phyloP scores from a whole-genome alignment of 2,113 vertebrate genomes.

The Lagopus leucura region DNA sequence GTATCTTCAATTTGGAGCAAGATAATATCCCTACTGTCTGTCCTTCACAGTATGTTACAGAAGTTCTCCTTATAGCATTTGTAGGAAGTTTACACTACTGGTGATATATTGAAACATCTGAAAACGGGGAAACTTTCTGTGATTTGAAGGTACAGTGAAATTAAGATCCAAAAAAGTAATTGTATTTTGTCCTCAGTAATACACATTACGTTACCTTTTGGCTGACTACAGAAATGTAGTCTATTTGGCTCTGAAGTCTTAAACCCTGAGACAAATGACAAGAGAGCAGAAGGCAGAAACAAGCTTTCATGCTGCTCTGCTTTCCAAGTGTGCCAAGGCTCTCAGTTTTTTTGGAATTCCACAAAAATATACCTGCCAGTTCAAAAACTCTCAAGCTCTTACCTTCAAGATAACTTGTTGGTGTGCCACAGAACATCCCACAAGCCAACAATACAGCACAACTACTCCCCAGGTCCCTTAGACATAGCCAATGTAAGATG shows the following conservation, averaged over 20 bases:
- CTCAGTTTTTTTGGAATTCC: neutral
- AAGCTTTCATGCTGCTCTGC: neutral
- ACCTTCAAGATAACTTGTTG: neutral
- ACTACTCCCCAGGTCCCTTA: neutral
- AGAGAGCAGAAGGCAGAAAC: neutral
- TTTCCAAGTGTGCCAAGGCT: neutral
- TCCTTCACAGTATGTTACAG: neutral
- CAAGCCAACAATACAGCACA: neutral
- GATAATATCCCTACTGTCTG: neutral
- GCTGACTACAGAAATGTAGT: neutral
- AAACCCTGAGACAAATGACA: neutral
- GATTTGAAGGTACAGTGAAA: neutral
- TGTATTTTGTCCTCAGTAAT: neutral
- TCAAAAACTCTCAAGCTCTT: neutral
- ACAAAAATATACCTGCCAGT: neutral
- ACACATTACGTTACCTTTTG: neutral
- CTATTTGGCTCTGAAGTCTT: neutral
- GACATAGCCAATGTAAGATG: neutral
- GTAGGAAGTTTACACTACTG: neutral
- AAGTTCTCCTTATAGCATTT: neutral
- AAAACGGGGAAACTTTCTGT: neutral
- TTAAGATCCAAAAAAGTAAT: neutral
- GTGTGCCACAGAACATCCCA: neutral
- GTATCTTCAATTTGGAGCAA: neutral
- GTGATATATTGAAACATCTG: neutral